Evolutionary conservation across 2,888 invertebrate species (phyloP).

Genomic region (Biston stratarius): DNA sequence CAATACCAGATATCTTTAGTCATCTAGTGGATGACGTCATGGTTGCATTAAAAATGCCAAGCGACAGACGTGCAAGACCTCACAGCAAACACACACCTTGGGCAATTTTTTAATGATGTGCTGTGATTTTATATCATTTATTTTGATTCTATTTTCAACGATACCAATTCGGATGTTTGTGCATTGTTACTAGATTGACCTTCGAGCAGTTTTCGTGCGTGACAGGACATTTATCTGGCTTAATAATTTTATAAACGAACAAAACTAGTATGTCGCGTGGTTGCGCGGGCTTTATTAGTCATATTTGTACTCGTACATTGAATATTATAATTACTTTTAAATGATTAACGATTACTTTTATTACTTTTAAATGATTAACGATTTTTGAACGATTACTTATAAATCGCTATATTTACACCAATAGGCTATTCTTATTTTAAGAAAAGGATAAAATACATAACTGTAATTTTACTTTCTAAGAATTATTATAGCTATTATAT

Average conservation of each 20-base stretch:
- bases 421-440: too few relatives aligned
- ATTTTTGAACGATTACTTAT: too few relatives aligned
- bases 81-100: constrained; percentile 50
- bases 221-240: not conserved
- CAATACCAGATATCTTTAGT: constrained; percentile 53
- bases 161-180: not conserved
- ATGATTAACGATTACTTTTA: too few relatives aligned
- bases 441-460: too few relatives aligned
- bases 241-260: not conserved
- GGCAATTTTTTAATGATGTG: constrained; percentile 3
- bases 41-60: constrained; percentile 67
- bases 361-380: too few relatives aligned
- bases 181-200: not conserved
- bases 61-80: constrained; percentile 64
- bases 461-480: too few relatives aligned
- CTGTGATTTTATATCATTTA: not conserved
- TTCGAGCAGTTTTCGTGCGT: constrained; percentile 3
- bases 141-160: not conserved
- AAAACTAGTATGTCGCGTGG: constrained; percentile 43
- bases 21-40: constrained; percentile 71
- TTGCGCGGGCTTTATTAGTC: too few relatives aligned
- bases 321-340: too few relatives aligned
- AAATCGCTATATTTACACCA: too few relatives aligned
- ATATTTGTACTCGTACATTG: too few relatives aligned
- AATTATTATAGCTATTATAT: too few relatives aligned